A percentile compares a stretch with the other conserved stretches of the same genome.
phyloP scores from a whole-genome alignment of 2,797 vertebrate genomes.

The Psittacula derbiana region DNA sequence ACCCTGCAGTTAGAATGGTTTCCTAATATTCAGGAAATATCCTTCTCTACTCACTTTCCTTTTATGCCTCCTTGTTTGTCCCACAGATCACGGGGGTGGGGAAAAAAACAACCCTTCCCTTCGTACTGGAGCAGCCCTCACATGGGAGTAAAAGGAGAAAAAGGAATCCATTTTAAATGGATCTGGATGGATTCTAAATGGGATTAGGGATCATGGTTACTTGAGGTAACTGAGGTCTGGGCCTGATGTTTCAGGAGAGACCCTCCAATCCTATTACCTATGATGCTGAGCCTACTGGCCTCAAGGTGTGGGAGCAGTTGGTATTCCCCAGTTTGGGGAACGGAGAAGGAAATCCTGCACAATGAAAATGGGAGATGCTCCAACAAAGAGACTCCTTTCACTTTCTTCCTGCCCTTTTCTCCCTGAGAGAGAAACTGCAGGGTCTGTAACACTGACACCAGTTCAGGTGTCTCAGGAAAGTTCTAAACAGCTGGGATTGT shows the following conservation, averaged over 20 bases:
- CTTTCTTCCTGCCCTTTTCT: not conserved
- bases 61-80: not conserved
- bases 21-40: conserved; percentile 21
- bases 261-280: not conserved
- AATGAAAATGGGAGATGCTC: not conserved
- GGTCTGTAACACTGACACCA: not conserved
- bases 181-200: not conserved
- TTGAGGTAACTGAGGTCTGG: not conserved
- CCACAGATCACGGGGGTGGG: not conserved
- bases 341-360: not conserved
- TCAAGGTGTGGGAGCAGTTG: not conserved
- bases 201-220: conserved; percentile 11
- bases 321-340: not conserved
- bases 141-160: not conserved
- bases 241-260: not conserved
- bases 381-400: not conserved
- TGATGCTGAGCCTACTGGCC: not conserved
- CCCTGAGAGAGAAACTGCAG: not conserved
- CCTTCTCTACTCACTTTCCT: not conserved
- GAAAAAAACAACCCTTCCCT: not conserved
- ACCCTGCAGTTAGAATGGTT: conserved; percentile 36
- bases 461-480: not conserved
- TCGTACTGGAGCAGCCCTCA: not conserved
- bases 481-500: not conserved
- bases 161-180: conserved; percentile 5